Evolutionary conservation across 2,113 vertebrate species (phyloP), one percentile per base, ranked within the genome.

Genomic region (Syrrhaptes paradoxus): DNA sequence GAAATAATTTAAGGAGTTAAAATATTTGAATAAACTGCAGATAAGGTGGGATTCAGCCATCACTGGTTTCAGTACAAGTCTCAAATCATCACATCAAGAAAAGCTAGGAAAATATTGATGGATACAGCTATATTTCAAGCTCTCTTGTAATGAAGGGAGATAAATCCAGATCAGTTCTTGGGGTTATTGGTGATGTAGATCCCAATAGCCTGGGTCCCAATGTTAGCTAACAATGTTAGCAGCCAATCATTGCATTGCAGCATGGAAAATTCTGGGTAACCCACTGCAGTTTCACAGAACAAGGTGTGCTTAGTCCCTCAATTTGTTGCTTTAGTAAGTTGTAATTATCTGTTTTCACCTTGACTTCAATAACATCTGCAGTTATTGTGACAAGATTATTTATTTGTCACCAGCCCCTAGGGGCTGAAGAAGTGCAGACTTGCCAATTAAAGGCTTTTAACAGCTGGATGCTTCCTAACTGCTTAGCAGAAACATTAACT

Each of bases 381-480:
- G 48, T 58, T 89, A 54, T 38, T 63, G 19, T 22, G 43, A 80
- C 10, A 74, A 80, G 28, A 65, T 90, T 92, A 89, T 93, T 59
- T 93, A 52, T 93, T 87, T 92, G 48, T 71, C 6, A 2, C 29
- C 29, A 90, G 49, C 9, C 25, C 43, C 52, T 70, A 76, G 77
- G 68, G 70, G 25, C 34, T 85, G 67, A 26, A 68, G 71, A 92
- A 86, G 38, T 54, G 19, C 49, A 90, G 43, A 81, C 32, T 95
- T 34, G 65, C 83, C 81, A 95, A 89, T 97, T 94, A 97, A 96
- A 97, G 81, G 81, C 84, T 95, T 97, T 95, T 95, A 96, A 86
- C 95, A 96, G 94, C 74, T 97, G 94, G 92, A 84, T 92, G 65
- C 46, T 88, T 97, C 70, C 87, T 96, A 85, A 68, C 45, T 89